Evolutionary conservation across 1,140 invertebrate species (phyloP), one percentile per base, ranked within the genome.

Genomic region (Paraescarpia echinospica): DNA sequence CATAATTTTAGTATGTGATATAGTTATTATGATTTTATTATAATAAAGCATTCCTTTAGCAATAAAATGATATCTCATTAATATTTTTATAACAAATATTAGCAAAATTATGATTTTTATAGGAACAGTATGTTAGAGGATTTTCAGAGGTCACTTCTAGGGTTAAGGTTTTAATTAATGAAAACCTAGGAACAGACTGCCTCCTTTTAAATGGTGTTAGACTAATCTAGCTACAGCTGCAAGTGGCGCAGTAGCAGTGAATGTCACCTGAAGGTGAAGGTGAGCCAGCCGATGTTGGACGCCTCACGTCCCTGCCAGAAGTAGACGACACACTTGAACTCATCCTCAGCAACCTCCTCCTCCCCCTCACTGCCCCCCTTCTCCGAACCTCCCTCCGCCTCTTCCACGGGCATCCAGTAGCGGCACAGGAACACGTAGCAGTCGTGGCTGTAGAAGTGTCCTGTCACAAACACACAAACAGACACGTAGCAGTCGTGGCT

Each of bases 291-390:
- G 99, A 99, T 99, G 96, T 99, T 99, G 90, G 98, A 98, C 4
- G 99, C 99, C 95, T 99, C 98, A 93, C 99, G 96, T 0, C 99
- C 99, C 97, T 99, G 99, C 99, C 99, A 99, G 96, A 99, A 99
- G 96, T 99, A 99, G 14, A 99, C 99, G 59, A 99, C 98, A 96
- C 98, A 99, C 95, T 99, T 98, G 94, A 98, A 98, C 95, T 99
- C 98, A 94, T 99, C 98, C 94, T 98, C 98, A 51, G 94, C 94
- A 31, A 94, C 92, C 48, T 97, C 97, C 48, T 97, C 96, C 59
- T 96, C 96, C 41, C 95, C 97, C 2, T 97, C 97, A 33, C 94
- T 95, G 0, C 89, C 91, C n/a, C 93, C 93, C 33, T 94, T 92
- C 4, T 93, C 94, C 89, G 94, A 95, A 18, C 97, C 97, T 18